Evolutionary conservation across 2,113 vertebrate species (phyloP).

Genomic region (Mesoclemmys tuberculata): DNA sequence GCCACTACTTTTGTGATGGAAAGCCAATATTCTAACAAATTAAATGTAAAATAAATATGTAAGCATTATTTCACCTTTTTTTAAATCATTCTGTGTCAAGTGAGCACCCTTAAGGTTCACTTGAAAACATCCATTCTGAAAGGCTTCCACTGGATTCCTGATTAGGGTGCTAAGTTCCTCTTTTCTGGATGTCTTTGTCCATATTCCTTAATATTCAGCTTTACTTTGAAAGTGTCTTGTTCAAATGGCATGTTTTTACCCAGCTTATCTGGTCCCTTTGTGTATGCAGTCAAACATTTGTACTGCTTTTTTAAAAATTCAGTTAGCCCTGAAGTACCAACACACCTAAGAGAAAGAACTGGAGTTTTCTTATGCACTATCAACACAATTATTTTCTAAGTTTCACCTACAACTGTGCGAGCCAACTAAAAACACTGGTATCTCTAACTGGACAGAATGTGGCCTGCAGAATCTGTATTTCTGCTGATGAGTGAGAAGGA

Average conservation of each 20-base stretch:
- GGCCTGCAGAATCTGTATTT: neutral
- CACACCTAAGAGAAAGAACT: neutral
- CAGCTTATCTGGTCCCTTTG: neutral
- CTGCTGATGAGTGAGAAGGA: neutral
- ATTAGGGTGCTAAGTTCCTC: neutral
- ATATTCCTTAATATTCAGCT: neutral
- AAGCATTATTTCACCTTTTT: neutral
- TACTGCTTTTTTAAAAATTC: neutral
- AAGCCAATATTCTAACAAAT: neutral
- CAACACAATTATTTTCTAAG: neutral
- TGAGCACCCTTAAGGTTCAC: neutral
- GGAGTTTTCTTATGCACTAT: rapidly evolving
- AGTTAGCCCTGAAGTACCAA: neutral
- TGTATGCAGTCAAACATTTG: neutral
- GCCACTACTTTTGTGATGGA: neutral
- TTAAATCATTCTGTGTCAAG: neutral
- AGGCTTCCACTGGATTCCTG: too few species aligned
- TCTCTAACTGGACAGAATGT: neutral
- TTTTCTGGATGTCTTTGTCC: neutral
- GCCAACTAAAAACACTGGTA: neutral
- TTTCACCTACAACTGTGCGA: neutral
- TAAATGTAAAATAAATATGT: neutral
- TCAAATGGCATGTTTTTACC: neutral
- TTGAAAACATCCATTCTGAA: neutral
- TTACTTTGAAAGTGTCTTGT: neutral